phyloP scores from a whole-genome alignment of 2,888 invertebrate genomes.

The Ecliptopera silaceata region DNA sequence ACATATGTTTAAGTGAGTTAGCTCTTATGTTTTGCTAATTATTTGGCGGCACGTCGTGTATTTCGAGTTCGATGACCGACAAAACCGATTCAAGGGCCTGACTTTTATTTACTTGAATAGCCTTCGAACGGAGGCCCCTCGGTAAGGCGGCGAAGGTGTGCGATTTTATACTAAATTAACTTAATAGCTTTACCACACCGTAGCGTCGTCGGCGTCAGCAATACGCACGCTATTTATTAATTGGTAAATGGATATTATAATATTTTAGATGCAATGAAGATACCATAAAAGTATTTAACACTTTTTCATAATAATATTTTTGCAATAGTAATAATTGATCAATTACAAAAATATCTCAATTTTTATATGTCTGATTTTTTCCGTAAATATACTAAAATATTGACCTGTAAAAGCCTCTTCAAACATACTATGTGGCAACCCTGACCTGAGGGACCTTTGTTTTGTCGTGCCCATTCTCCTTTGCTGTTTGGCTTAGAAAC shows the following conservation, averaged over 20 bases:
- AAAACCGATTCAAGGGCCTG: constrained; percentile 56
- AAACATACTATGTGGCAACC: too few relatives aligned
- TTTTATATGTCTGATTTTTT: too few relatives aligned
- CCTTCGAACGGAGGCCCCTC: constrained; percentile 53
- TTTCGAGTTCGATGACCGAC: constrained; percentile 55
- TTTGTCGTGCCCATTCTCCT: too few relatives aligned
- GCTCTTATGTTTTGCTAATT: constrained; percentile 41
- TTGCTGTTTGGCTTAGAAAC: too few relatives aligned
- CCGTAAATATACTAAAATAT: too few relatives aligned
- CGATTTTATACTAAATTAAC: constrained; percentile 31
- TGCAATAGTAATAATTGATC: too few relatives aligned
- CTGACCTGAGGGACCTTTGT: too few relatives aligned
- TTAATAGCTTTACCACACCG: constrained; percentile 20
- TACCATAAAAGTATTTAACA: too few relatives aligned
- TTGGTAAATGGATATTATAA: background rate
- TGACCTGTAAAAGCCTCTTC: too few relatives aligned
- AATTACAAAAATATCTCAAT: too few relatives aligned
- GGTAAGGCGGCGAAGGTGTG: constrained; percentile 36
- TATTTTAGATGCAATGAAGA: background rate
- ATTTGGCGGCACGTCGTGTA: constrained; percentile 46
- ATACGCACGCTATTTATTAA: constrained; percentile 18
- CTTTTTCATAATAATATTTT: too few relatives aligned
- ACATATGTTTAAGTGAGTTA: too few relatives aligned
- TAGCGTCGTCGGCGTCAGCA: constrained; percentile 8
- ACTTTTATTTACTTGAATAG: constrained; percentile 53